Percentiles rank a stretch among this genome's conserved stretches.
These are phyloP conservation scores for Eudorcas thomsonii DNA, from an alignment of 2,113 vertebrate genomes.

Conservation along the genomic window DNA sequence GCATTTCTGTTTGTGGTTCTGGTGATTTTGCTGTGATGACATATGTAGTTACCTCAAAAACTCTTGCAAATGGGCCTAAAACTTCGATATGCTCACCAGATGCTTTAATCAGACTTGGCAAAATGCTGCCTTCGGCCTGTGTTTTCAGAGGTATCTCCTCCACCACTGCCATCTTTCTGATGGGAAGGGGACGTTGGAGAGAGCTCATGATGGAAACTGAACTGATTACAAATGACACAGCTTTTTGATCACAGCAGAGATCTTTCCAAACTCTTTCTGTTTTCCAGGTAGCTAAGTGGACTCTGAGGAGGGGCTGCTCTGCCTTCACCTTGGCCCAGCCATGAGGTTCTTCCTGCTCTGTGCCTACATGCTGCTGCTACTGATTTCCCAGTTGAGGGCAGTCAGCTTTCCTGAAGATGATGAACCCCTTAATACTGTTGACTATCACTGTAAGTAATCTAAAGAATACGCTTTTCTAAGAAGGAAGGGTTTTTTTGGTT, in stretches of 20 bases:
- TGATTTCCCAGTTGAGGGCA: conserved; percentile 82
- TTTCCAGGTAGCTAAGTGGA: conserved; percentile 85
- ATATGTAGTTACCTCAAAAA: conserved; percentile 49
- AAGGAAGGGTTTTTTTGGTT: not conserved
- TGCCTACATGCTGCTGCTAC: conserved; percentile 85
- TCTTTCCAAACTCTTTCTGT: conserved; percentile 52
- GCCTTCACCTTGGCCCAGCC: conserved; percentile 79
- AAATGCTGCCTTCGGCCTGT: not conserved
- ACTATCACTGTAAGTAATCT: conserved; percentile 92
- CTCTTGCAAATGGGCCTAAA: conserved; percentile 65
- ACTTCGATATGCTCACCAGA: conserved; percentile 48
- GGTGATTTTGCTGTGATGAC: conserved; percentile 72
- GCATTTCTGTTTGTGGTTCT: conserved; percentile 71
- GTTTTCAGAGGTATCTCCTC: conserved; percentile 14
- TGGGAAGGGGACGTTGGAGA: not conserved
- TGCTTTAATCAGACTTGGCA: conserved; percentile 54
- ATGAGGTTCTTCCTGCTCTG: conserved; percentile 88
- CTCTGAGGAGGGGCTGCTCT: conserved; percentile 78
- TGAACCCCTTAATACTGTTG: conserved; percentile 89
- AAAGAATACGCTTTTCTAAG: not conserved
- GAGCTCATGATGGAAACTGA: not conserved
- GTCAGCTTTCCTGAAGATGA: conserved; percentile 96
- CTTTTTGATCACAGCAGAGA: not conserved
- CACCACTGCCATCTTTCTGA: not conserved
- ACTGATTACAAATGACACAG: not conserved